Evolutionary conservation across 2,797 vertebrate species (phyloP), one percentile per base, ranked within the genome.

Genomic region (Galagoides demidoff): DNA sequence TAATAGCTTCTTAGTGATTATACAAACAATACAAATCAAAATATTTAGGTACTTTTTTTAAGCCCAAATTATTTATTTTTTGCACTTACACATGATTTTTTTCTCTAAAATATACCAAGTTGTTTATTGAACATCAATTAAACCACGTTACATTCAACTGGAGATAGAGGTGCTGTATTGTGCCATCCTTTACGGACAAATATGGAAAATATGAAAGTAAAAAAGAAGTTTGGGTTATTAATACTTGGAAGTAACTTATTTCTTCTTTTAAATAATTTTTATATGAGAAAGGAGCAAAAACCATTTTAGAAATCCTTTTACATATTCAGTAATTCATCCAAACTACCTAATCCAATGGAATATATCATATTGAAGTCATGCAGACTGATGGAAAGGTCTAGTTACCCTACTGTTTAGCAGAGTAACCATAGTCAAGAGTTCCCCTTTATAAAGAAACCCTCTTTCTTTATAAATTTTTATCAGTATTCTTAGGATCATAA

Each of bases 171-270:
- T 29, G 81, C 85, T 49, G 31, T 59, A 64, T 45, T 61, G 78
- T 73, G 93, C 10, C 25, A 68, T 84, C 25, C 66, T 61, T 84
- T 57, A 45, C 9, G 82, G 31, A 93, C 16, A 86, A 87, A 84
- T 31, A 81, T 1, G 2, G 29, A 89, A 73, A 76, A 63, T 37
- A 14, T 71, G 55, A 71, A 88, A 66, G 22, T 55, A 7, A 57
- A 66, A 76, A 79, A 31, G 23, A 88, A 61, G 39, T 76, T 14
- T 37, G 25, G 79, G 43, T 10, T 49, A 17, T 39, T 71, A 20
- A 19, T 63, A 61, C 7, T 63, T 88, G 37, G 5, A 1, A 25
- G 0, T 57, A 49, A 63, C 25, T 86, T 71, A 82, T 7, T 86
- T 64, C 27, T 93, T 59, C 43, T 61, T 86, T 93, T 2, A 59